Conservation (phyloP, 2,888 invertebrate genomes). For the Heliconius charithonia region DNA sequence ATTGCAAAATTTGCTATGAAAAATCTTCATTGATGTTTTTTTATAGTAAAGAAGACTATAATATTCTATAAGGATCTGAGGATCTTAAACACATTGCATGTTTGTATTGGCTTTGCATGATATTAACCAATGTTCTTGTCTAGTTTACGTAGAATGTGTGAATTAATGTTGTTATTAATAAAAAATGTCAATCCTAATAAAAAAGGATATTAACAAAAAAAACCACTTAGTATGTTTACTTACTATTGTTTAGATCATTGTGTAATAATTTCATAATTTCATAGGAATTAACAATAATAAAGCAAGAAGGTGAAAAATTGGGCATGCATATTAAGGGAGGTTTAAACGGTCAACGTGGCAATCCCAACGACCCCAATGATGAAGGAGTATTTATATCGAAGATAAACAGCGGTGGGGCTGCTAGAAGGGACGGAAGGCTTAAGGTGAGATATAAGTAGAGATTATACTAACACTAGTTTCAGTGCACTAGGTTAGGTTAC, state of each 20-base stretch:
- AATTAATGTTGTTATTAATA: neutral
- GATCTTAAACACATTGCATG: constrained; percentile 42
- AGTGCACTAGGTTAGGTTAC: neutral
- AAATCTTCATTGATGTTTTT: constrained; percentile 5
- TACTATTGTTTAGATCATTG: neutral
- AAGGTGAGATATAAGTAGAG: constrained; percentile 80
- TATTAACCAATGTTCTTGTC: constrained; percentile 31
- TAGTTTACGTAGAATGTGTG: constrained; percentile 29
- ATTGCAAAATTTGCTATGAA: constrained; percentile 11
- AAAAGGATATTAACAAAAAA: neutral
- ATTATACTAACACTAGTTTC: neutral
- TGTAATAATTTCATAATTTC: constrained; percentile 35
- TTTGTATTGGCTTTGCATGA: constrained; percentile 47
- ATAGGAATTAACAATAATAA: constrained; percentile 93
- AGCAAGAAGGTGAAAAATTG: constrained; percentile 95
- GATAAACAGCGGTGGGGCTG: constrained; percentile 97
- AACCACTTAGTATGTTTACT: no score
- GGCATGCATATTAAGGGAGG: constrained; percentile 99
- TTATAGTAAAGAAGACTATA: neutral
- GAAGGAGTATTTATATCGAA: constrained; percentile 99
- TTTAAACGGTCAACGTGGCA: constrained; percentile 93
- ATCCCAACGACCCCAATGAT: constrained; percentile 96
- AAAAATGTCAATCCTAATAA: neutral
- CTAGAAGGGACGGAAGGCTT: constrained; percentile 94
- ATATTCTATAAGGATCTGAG: neutral